Evolutionary conservation across 1,140 invertebrate species (phyloP).

Genomic region (Camponotus pennsylvanicus): DNA sequence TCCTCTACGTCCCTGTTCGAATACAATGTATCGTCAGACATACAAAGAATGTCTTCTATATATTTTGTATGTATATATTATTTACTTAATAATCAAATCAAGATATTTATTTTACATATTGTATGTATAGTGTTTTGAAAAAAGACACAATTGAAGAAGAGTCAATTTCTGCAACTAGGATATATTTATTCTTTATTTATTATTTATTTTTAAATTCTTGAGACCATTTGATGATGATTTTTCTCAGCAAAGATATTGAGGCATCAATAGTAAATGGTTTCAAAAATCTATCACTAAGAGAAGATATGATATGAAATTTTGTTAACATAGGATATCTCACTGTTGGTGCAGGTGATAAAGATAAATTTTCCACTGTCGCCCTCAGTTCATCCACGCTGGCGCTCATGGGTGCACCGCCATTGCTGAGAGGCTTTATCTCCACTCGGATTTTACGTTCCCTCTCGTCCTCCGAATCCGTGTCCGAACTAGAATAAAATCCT

Average conservation of each 20-base stretch:
- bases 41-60: background rate
- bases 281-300: background rate
- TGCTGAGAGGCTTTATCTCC: conserved; percentile 97
- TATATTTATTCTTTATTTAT: too few species aligned
- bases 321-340: conserved; percentile 80
- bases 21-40: conserved; percentile 40
- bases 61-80: background rate
- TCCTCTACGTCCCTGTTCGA: conserved; percentile 85
- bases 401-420: conserved; percentile 94
- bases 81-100: too few species aligned
- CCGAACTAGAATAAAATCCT: conserved; percentile 96
- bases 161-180: too few species aligned
- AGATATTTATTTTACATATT: too few species aligned
- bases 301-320: background rate
- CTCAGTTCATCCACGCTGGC: conserved; percentile 97
- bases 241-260: too few species aligned
- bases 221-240: too few species aligned
- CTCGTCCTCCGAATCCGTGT: conserved; percentile 96
- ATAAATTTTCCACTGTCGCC: conserved; percentile 96
- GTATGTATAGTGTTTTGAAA: too few species aligned
- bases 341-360: conserved; percentile 92
- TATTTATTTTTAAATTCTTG: too few species aligned
- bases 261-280: too few species aligned
- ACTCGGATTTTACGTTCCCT: conserved; percentile 96
- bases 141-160: too few species aligned